Evolutionary conservation across 2,797 vertebrate genomes (phyloP).

Genomic region (Acanthis flammea): DNA sequence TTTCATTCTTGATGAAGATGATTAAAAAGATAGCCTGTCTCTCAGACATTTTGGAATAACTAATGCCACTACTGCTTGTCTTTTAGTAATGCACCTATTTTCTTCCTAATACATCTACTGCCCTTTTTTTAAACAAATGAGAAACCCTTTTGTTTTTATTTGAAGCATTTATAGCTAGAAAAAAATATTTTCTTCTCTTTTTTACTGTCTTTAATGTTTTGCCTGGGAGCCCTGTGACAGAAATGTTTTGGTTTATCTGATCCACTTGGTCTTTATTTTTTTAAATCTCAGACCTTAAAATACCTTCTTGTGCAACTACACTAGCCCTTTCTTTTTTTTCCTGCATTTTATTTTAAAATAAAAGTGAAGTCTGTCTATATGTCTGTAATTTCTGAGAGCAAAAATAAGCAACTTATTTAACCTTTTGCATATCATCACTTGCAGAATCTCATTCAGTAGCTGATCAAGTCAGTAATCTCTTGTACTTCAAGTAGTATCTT

Average conservation of each 20-base stretch:
- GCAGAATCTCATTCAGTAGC: background rate
- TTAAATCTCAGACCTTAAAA: background rate
- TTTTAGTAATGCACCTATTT: background rate
- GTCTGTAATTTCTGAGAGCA: background rate
- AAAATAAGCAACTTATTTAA: background rate
- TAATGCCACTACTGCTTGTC: background rate
- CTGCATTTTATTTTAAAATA: background rate
- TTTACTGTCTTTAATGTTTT: background rate
- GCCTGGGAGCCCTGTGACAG: background rate
- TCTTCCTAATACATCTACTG: background rate
- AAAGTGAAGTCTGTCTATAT: background rate
- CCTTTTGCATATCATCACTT: background rate
- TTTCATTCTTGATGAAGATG: background rate
- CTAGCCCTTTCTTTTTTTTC: background rate
- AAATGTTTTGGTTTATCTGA: background rate
- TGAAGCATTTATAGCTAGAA: background rate
- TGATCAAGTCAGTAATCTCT: background rate
- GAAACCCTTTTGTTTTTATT: background rate
- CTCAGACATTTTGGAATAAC: background rate
- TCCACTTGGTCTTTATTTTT: background rate
- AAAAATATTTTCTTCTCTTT: background rate
- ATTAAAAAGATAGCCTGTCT: background rate
- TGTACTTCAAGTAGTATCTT: background rate
- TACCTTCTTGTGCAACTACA: background rate
- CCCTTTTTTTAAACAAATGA: background rate